These are phyloP conservation scores for Sardina pilchardus DNA, from an alignment of 2,113 vertebrate genomes.

Conservation along the genomic window DNA sequence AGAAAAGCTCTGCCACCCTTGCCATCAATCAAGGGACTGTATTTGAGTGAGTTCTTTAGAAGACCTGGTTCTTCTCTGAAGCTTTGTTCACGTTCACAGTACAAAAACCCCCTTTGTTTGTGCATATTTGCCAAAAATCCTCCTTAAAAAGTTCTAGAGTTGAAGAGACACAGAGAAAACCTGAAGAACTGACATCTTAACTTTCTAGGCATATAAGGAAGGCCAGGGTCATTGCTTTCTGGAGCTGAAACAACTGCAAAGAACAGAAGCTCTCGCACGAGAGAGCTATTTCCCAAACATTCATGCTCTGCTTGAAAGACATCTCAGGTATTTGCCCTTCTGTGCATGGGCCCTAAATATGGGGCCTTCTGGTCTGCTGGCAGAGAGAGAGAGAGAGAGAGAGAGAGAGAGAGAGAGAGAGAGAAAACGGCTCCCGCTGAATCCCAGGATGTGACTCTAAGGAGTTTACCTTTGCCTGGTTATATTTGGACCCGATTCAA, in stretches of 20 bases:
- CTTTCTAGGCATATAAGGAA: neutral
- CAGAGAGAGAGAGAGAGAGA: neutral
- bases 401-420: neutral
- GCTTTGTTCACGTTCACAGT: neutral
- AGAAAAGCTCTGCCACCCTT: neutral
- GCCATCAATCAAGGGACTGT: neutral
- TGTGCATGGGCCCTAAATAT: neutral
- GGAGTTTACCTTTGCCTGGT: conserved; percentile 18
- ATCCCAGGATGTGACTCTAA: conserved; percentile 30
- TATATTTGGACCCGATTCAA: conserved; percentile 41
- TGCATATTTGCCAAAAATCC: neutral
- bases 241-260: neutral
- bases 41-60: neutral
- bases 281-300: neutral
- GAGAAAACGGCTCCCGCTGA: conserved; percentile 37
- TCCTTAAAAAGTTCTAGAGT: neutral
- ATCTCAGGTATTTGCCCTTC: conserved; percentile 7
- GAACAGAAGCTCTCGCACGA: neutral
- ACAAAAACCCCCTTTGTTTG: neutral
- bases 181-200: neutral
- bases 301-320: neutral
- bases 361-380: neutral
- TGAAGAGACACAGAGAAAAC: neutral
- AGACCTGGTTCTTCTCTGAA: neutral
- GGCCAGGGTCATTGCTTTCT: neutral